Evolutionary conservation across 2,113 vertebrate species (phyloP), one percentile per base, ranked within the genome.

Genomic region (Cyprinodon tularosa): DNA sequence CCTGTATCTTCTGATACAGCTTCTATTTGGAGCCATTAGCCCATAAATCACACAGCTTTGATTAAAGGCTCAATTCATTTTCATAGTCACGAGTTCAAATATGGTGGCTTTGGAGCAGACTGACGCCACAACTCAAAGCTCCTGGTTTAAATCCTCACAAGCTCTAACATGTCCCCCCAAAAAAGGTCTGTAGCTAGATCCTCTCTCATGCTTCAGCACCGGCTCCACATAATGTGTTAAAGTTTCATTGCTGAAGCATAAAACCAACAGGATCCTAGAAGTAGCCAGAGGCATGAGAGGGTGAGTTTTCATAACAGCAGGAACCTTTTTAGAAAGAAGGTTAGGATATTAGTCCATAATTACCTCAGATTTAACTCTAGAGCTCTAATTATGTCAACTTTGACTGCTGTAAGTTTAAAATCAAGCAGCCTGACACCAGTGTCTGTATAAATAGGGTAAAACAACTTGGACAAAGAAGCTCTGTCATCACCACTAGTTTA

Each of bases 111-210:
- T 38, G 29, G 29, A 47, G 66, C 66, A 48, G 66, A 62, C 66
- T 50, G 75, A 77, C 8, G 50, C 77, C 50, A 22, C 9, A 57
- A 57, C 68, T 59, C 71, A 68, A 78, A 76, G 39, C 57, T 68
- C 59, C 69, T 42, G 38, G 47, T 12, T 68, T 4, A 36, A 65
- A 71, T 5, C 61, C 70, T 39, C 37, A 82, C 68, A 74, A 72
- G 76, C 60, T 47, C 57, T 1, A 40, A 84, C 81, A 84, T 62
- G 79, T 71, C 36, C 12, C 15, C 39, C 45, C 42, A 62, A 71
- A 45, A 73, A 22, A 48, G 47, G n/a, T 53, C 40, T 45, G 76
- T 9, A 37, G 22, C 3, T 53, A 47, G 38, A 22, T 47, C 39
- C 62, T 15, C 22, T 11, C 61, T 39, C 11, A 29, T 1, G 37